Percentiles rank a stretch among this genome's conserved stretches.
Conservation (phyloP, 2,888 invertebrate genomes). For the Hirtodrosophila alboralis region DNA sequence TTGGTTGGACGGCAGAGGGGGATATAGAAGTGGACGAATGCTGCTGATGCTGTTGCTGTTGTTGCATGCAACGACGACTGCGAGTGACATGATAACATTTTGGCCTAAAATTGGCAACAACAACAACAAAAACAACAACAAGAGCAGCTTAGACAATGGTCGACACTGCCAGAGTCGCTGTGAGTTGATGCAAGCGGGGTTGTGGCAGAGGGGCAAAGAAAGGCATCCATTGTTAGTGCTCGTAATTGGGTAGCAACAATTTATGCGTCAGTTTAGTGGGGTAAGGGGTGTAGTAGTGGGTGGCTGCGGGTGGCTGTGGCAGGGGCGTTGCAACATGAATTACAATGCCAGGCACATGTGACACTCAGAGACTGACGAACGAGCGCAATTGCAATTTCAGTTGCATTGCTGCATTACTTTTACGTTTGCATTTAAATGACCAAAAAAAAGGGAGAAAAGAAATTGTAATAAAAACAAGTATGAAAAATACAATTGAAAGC, state of each 20-base stretch:
- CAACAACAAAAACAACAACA: constrained; percentile 51
- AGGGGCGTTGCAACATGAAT: constrained; percentile 56
- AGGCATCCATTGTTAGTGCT: constrained; percentile 73
- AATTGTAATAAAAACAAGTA: background rate
- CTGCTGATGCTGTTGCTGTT: constrained; percentile 17
- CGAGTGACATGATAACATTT: constrained; percentile 78
- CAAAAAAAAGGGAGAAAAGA: constrained; percentile 18
- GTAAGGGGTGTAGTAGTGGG: too few species aligned
- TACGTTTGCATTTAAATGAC: constrained; percentile 63
- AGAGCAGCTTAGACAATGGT: constrained; percentile 54
- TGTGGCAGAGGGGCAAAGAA: background rate
- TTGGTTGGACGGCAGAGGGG: constrained; percentile 19
- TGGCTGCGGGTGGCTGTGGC: constrained; percentile 5
- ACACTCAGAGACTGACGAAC: constrained; percentile 41
- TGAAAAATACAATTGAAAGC: too few species aligned
- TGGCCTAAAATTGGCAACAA: constrained; percentile 81
- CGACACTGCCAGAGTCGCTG: constrained; percentile 40
- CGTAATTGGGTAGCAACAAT: constrained; percentile 79
- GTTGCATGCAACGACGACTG: constrained; percentile 67
- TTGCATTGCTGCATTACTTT: constrained; percentile 64
- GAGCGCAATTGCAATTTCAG: constrained; percentile 67
- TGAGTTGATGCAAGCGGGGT: constrained; percentile 22
- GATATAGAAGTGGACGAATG: constrained; percentile 3
- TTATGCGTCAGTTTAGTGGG: constrained; percentile 61
- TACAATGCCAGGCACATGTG: constrained; percentile 67